Base-by-base conservation (phyloP, 2,797 vertebrate species). In the Dermochelys coriacea region DNA sequence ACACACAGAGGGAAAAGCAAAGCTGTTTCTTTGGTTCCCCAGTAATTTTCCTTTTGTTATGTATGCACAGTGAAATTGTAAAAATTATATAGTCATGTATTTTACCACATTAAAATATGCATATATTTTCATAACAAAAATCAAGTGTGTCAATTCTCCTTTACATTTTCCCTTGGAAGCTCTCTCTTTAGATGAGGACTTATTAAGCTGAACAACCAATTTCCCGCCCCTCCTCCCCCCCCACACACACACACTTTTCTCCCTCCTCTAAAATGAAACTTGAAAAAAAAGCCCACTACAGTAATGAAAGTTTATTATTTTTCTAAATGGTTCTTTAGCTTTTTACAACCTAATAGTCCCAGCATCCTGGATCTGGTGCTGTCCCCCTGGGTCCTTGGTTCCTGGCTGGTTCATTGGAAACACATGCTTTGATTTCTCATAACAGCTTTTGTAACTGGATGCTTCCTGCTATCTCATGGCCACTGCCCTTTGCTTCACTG, bases 71-170 rank as follows among this genome's bases (percentile, higher is more conserved):
- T 57, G 87, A 89, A 82, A 94, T 93, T 94, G 64, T 81, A 89
- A 88, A 93, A 96, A 85, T 80, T 90, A 41, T 92, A 81, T 88
- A 89, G 51, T 52, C 54, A 95, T 88, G 83, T 82, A 90, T 82
- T 91, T 95, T 91, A 71, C 27, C 80, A 93, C 85, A 94, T 94
- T 91, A 80, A 96, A 94, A 92, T 93, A 52, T 86, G 94, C 88
- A 82, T 57, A 12, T 93, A 78, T 92, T 96, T 88, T 82, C 78
- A 75, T 51, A 34, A 64, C 68, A 87, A 91, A 92, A 55, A 91
- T 78, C 23, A 93, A 92, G 51, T 23, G 10, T 29, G 50, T 93
- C 87, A 89, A 79, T 96, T 95, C 80, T 50, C n/a, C 85, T 95
- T 86, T 80, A 51, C 1, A 85, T 84, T 92, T 90, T 61, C 50